These are phyloP conservation scores for Calidris pygmaea DNA, from an alignment of 2,113 vertebrate genomes.

Conservation along the genomic window DNA sequence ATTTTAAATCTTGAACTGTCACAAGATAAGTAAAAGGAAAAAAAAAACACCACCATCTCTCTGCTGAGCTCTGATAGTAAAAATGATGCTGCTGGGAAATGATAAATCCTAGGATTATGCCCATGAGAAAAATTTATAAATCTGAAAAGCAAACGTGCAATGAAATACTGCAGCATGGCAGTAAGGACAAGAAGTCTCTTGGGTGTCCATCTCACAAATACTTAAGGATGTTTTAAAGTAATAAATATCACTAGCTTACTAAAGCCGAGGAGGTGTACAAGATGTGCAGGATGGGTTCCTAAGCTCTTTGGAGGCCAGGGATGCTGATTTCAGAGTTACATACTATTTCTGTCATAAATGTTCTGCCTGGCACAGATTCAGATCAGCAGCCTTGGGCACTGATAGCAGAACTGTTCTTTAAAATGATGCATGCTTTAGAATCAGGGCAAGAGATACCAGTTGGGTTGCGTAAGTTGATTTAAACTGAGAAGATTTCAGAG, in stretches of 20 bases:
- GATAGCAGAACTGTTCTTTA: background rate
- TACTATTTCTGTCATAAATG: background rate
- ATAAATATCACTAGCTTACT: background rate
- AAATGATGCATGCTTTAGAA: background rate
- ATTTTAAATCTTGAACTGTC: background rate
- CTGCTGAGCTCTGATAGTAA: background rate
- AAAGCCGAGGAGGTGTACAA: background rate
- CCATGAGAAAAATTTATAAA: background rate
- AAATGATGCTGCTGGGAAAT: background rate
- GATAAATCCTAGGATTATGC: background rate
- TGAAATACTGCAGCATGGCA: background rate
- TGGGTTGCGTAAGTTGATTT: background rate
- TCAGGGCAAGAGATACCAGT: background rate
- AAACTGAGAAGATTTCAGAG: background rate
- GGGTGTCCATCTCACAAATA: background rate
- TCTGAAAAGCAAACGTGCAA: background rate
- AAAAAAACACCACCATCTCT: background rate
- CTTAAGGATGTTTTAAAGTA: background rate
- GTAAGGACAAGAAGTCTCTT: background rate
- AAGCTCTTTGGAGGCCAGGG: background rate
- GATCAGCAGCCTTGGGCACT: background rate
- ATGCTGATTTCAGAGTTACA: background rate
- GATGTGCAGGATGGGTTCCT: background rate
- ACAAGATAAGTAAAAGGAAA: background rate
- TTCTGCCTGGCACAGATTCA: background rate